Conservation (phyloP, 2,888 invertebrate genomes). For the Drosophila mettleri region DNA sequence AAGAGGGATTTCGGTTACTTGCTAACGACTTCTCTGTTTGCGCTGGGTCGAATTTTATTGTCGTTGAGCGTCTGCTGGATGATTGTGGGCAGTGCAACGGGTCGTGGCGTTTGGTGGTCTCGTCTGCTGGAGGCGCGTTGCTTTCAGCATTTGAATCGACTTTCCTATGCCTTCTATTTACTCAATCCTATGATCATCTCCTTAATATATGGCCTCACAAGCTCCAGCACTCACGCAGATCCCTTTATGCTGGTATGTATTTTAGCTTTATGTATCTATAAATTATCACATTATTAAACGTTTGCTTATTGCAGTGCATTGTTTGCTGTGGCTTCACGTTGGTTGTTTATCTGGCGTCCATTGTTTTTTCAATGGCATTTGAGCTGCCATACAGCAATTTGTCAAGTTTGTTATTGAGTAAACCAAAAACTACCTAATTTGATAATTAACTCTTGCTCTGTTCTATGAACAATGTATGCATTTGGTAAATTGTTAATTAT, state of each 20-base stretch:
- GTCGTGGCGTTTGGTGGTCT: conserved; percentile 85
- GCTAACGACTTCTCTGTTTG: conserved; percentile 85
- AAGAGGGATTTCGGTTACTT: conserved; percentile 85
- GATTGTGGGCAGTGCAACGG: conserved; percentile 86
- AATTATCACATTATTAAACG: neutral
- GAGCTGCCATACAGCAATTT: conserved; percentile 84
- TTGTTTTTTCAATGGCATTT: conserved; percentile 82
- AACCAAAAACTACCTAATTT: conserved; percentile 60
- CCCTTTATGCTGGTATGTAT: conserved; percentile 83
- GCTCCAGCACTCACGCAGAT: conserved; percentile 82
- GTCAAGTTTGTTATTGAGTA: conserved; percentile 73
- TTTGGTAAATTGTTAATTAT: conserved; percentile 38
- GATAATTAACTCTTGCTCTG: conserved; percentile 45
- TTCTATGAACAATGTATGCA: conserved; percentile 48
- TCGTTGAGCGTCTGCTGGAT: conserved; percentile 87
- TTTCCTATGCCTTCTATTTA: conserved; percentile 87
- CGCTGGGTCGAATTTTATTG: conserved; percentile 86
- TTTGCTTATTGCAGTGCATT: conserved; percentile 64
- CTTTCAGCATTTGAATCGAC: conserved; percentile 86
- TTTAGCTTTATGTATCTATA: neutral
- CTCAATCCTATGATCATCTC: conserved; percentile 87
- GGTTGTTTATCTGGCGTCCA: conserved; percentile 80
- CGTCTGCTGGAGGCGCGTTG: conserved; percentile 81
- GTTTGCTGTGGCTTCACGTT: conserved; percentile 81
- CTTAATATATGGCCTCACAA: conserved; percentile 84